phyloP scores from a whole-genome alignment of 1,140 invertebrate species.

The Cataglyphis hispanica region DNA sequence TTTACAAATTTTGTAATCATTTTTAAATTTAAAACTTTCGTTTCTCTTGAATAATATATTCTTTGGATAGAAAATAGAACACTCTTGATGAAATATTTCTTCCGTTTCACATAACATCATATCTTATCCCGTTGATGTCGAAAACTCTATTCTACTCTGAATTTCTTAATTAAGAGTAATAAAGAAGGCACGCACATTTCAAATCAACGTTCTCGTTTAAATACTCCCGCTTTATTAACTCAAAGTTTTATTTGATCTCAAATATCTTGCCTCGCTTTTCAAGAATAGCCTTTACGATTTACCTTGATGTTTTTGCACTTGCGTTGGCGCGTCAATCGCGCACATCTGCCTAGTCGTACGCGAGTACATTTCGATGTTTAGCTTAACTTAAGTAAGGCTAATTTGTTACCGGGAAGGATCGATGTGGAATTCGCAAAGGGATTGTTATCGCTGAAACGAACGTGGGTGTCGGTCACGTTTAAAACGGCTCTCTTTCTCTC shows the following conservation, averaged over 20 bases:
- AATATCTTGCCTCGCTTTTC: constrained; percentile 53
- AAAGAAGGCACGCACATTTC: constrained; percentile 31
- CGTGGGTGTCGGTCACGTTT: constrained; percentile 47
- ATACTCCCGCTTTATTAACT: constrained; percentile 48
- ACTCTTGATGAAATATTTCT: not conserved
- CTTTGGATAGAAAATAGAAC: not conserved
- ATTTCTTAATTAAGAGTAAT: not conserved
- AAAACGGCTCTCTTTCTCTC: constrained; percentile 55
- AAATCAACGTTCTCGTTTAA: constrained; percentile 36
- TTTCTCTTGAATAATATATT: no score
- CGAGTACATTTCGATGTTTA: constrained; percentile 9
- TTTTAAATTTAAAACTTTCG: no score
- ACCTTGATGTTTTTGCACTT: constrained; percentile 35
- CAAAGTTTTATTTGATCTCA: constrained; percentile 28
- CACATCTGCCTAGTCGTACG: not conserved
- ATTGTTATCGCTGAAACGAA: constrained; percentile 37
- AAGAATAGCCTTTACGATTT: not conserved
- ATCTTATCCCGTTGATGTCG: not conserved
- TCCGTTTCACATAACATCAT: not conserved
- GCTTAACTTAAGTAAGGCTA: constrained; percentile 27
- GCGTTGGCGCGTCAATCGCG: constrained; percentile 3
- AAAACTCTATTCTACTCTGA: not conserved
- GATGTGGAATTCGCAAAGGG: constrained; percentile 49
- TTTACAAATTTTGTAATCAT: no score
- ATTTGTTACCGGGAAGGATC: constrained; percentile 45